Evolutionary conservation across 2,797 vertebrate species (phyloP).

Genomic region (Dermochelys coriacea): DNA sequence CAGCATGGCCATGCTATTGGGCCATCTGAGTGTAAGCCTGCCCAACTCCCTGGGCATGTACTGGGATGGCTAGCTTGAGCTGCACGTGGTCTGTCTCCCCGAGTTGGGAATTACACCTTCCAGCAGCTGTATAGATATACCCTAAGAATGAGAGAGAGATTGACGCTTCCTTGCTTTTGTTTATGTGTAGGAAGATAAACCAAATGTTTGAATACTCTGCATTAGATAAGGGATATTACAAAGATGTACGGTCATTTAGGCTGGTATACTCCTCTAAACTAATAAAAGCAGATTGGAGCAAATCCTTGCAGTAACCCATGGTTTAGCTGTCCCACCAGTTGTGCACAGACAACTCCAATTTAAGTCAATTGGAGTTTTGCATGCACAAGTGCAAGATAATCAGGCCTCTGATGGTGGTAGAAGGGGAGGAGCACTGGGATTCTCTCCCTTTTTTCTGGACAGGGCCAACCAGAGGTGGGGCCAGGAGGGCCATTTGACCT

Average conservation of each 20-base stretch:
- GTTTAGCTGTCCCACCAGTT: neutral
- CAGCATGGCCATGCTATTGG: neutral
- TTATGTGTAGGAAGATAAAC: neutral
- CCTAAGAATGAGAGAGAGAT: neutral
- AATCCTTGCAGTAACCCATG: neutral
- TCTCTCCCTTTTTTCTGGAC: neutral
- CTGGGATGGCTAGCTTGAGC: neutral
- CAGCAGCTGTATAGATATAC: neutral
- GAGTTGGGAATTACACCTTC: neutral
- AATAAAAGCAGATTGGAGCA: fast-evolving
- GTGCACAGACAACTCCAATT: neutral
- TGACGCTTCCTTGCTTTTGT: neutral
- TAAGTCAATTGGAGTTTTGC: neutral
- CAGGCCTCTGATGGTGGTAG: fast-evolving
- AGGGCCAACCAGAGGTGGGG: neutral
- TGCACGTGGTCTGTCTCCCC: neutral
- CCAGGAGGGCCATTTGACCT: neutral
- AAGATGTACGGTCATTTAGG: neutral
- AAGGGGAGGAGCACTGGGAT: neutral
- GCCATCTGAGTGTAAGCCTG: neutral
- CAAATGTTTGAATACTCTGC: neutral
- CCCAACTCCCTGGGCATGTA: neutral
- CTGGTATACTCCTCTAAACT: neutral
- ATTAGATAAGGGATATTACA: neutral
- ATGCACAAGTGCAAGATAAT: fast-evolving